Percentiles rank a stretch among this genome's conserved stretches.
Evolutionary conservation across 2,113 vertebrate genomes (phyloP).

Genomic region (Barnardius zonarius): DNA sequence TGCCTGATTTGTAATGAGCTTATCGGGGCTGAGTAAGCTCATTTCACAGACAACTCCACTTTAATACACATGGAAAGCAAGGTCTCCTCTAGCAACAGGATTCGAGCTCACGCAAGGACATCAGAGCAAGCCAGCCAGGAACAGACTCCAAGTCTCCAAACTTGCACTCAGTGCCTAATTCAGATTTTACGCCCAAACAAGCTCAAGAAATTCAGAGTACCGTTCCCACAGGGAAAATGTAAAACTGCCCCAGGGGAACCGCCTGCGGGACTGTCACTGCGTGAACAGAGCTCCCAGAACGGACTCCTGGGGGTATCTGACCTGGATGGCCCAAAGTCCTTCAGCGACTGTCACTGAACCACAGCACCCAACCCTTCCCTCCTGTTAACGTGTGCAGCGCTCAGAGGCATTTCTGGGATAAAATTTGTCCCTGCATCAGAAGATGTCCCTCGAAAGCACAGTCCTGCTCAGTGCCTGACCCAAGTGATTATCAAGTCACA

Average conservation of each 20-base stretch:
- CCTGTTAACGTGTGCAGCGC: accelerated
- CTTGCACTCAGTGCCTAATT: slow-evolving; percentile 32
- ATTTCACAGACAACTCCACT: background rate
- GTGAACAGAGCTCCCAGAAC: background rate
- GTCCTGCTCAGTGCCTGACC: background rate
- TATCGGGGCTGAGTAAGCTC: background rate
- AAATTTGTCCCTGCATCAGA: background rate
- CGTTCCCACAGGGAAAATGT: slow-evolving; percentile 17
- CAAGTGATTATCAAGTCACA: background rate
- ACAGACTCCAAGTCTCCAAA: slow-evolving; percentile 29
- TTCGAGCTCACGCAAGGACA: background rate
- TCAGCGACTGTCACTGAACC: accelerated
- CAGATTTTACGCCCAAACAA: slow-evolving; percentile 63
- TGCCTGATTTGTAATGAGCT: background rate
- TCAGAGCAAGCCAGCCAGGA: background rate
- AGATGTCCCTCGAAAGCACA: background rate
- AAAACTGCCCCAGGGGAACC: background rate
- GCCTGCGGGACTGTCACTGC: background rate
- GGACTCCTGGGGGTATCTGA: accelerated
- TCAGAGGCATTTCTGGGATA: background rate
- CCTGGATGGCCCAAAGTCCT: background rate
- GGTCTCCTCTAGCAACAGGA: background rate
- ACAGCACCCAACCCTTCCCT: background rate
- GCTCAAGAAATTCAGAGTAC: slow-evolving; percentile 44
- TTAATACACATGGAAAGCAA: slow-evolving; percentile 1